phyloP scores from a whole-genome alignment of 2,888 invertebrate species.

The Hydraecia micacea region DNA sequence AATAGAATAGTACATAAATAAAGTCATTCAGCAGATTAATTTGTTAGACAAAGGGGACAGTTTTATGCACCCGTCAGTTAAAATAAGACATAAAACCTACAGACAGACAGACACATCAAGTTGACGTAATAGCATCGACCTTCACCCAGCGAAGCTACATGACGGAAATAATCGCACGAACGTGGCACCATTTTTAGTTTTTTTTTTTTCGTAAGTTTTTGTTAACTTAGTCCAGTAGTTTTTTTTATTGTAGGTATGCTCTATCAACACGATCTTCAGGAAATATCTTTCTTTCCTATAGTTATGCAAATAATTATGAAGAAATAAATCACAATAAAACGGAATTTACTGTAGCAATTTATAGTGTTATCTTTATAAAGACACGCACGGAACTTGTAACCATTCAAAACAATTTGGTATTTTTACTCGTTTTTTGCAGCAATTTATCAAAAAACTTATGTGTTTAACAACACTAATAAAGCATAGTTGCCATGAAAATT shows the following conservation, averaged over 20 bases:
- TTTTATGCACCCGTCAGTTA: conserved; percentile 41
- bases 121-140: conserved; percentile 75
- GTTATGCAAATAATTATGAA: conserved; percentile 1
- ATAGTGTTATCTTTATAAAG: conserved; percentile 13
- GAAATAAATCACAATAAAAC: conserved; percentile 15
- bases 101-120: conserved; percentile 63
- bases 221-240: conserved; percentile 11
- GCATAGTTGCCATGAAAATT: conserved; percentile 59
- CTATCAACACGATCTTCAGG: conserved; percentile 32
- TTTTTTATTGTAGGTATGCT: conserved; percentile 40
- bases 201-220: conserved; percentile 64
- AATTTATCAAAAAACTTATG: conserved; percentile 48
- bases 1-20: conserved; percentile 1
- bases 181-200: conserved; percentile 66
- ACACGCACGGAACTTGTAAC: conserved; percentile 12
- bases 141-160: conserved; percentile 74
- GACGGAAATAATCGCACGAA: conserved; percentile 77
- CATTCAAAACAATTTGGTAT: conserved; percentile 23
- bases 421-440: conserved; percentile 30
- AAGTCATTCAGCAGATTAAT: conserved; percentile 30
- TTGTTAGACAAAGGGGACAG: conserved; percentile 30
- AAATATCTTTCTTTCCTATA: background rate
- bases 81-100: conserved; percentile 68
- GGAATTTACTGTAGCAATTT: conserved; percentile 1
- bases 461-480: conserved; percentile 53